Evolutionary conservation across 2,888 invertebrate genomes (phyloP).

Genomic region (Synanthedon formicaeformis): DNA sequence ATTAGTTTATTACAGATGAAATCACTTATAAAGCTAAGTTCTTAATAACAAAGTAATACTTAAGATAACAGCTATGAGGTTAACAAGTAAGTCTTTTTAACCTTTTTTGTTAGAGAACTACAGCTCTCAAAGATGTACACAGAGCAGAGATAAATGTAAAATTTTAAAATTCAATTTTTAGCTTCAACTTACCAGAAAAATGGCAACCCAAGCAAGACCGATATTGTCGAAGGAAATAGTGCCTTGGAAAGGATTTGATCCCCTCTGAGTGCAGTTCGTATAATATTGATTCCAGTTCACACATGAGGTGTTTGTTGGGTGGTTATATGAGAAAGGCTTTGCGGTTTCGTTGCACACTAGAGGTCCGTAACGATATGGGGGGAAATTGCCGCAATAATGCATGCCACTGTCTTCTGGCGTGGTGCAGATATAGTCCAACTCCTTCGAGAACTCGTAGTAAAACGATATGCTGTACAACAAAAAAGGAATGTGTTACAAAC

Average conservation of each 20-base stretch:
- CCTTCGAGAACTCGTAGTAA: conserved; percentile 89
- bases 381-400: conserved; percentile 89
- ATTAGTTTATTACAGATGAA: no score
- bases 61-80: no score
- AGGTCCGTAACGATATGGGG: conserved; percentile 81
- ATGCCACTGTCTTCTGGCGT: conserved; percentile 93
- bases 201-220: conserved; percentile 99
- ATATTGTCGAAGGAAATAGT: conserved; percentile 99
- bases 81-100: no score
- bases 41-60: no score
- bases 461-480: conserved; percentile 73
- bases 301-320: conserved; percentile 81
- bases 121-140: no score
- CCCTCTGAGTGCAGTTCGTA: conserved; percentile 91
- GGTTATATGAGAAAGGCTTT: conserved; percentile 69
- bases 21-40: no score
- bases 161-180: not conserved
- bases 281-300: conserved; percentile 99
- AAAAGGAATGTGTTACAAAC: not conserved
- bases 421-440: conserved; percentile 97
- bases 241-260: conserved; percentile 97
- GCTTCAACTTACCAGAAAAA: conserved; percentile 89
- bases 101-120: no score
- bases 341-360: conserved; percentile 83
- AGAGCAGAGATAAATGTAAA: no score